Conservation (phyloP, 2,113 vertebrate species). For the Chlorodrepanis virens region DNA sequence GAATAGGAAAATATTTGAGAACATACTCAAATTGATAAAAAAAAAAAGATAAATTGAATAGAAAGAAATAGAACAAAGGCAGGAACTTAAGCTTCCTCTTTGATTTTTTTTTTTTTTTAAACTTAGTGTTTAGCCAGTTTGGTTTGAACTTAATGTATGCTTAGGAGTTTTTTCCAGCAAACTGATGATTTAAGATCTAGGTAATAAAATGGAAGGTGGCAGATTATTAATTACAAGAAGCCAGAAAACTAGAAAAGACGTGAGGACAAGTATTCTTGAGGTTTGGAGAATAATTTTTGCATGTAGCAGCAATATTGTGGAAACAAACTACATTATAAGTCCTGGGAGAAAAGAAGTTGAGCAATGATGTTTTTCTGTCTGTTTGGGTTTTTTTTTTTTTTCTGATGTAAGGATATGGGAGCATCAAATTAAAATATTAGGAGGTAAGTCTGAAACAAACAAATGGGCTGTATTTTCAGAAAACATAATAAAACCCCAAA, state of each 20-base stretch:
- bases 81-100: neutral
- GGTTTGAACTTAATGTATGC: neutral
- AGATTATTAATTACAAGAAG: neutral
- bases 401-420: neutral
- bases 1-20: neutral
- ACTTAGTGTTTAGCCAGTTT: neutral
- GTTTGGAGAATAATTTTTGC: neutral
- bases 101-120: neutral
- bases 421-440: neutral
- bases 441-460: neutral
- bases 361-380: neutral
- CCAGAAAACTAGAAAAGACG: neutral
- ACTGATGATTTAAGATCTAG: neutral
- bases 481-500: neutral
- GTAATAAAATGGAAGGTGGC: neutral
- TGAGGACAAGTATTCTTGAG: neutral
- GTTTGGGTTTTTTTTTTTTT: neutral
- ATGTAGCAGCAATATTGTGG: neutral
- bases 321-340: neutral
- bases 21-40: neutral
- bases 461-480: neutral
- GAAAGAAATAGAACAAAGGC: neutral
- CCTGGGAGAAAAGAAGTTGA: neutral
- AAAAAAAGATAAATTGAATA: neutral
- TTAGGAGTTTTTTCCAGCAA: neutral